Percentiles rank a stretch among this genome's conserved stretches.
These are phyloP conservation scores for Drosophila birchii DNA, from an alignment of 2,888 invertebrate species.

Conservation along the genomic window DNA sequence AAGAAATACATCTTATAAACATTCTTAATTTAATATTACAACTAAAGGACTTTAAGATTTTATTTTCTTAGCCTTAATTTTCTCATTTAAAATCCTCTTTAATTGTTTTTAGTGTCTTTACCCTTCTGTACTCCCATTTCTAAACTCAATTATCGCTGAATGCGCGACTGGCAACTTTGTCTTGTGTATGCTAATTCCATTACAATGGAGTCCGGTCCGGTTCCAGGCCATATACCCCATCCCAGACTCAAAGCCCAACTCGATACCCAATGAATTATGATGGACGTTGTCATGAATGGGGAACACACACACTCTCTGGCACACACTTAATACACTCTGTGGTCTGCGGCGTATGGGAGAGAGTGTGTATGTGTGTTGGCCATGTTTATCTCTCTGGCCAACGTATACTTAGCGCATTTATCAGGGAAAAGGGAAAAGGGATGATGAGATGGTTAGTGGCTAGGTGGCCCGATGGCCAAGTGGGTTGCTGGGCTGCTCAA, in stretches of 20 bases:
- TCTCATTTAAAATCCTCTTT: too few relatives aligned
- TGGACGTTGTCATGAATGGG: conserved; percentile 71
- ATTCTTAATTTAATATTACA: too few relatives aligned
- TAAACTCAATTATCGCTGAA: conserved; percentile 61
- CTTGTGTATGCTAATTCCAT: conserved; percentile 72
- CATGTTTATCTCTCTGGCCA: conserved; percentile 74
- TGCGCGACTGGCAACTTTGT: conserved; percentile 54
- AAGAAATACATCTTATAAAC: too few relatives aligned
- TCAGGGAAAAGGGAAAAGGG: conserved; percentile 6
- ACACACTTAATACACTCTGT: conserved; percentile 26
- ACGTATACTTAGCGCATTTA: conserved; percentile 73
- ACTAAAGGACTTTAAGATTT: too few relatives aligned
- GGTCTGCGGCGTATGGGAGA: conserved; percentile 44
- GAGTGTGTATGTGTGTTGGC: conserved; percentile 65
- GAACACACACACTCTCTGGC: conserved; percentile 14
- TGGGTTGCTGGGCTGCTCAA: conserved; percentile 19
- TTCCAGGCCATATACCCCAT: not conserved
- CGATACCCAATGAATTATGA: conserved; percentile 67
- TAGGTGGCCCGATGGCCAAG: conserved; percentile 2
- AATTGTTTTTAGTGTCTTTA: not conserved
- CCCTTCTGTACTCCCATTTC: conserved; percentile 13
- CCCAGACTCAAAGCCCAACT: conserved; percentile 14
- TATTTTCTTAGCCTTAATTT: too few relatives aligned
- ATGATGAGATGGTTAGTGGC: conserved; percentile 4
- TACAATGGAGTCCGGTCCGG: conserved; percentile 46